Base-by-base conservation (phyloP, 1,140 invertebrate species). In the Drosophila seguyi region DNA sequence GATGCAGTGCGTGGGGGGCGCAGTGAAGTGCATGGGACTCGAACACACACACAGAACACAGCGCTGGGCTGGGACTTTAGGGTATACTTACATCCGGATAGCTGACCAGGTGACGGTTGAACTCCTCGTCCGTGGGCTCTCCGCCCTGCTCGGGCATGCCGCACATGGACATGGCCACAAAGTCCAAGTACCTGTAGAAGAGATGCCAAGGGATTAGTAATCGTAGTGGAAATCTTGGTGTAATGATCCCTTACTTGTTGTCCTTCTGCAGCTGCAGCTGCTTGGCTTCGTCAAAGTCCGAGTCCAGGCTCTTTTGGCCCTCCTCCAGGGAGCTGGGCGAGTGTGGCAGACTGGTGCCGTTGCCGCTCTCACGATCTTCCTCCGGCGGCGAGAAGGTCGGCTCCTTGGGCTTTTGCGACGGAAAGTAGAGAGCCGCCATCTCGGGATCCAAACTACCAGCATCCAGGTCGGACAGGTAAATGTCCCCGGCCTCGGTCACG, bases 301-400 rank as follows among this genome's bases (percentile, higher is more conserved):
- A 97, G 92, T 97, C 96, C 6, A 97, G 83, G 5, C 95, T 95
- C 79, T 96, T 96, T 16, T 94, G 94, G 18, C 96, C 96, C 47
- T 90, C 84, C 85, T 98, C 97, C 77, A 93, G 79, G 58, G 97
- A 98, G 77, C 97, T 97, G 6, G 98, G 98, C 50, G 97, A 99
- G 86, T 99, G 98, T 3, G 98, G 97, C 57, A 99, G 93, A 29
- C 98, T 99, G 11, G 97, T 96, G 7, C 98, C 98, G 91, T 98
- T 98, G 44, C 98, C 98, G 52, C 98, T 99, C 93, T 99, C 98
- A 56, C 96, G 96, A 94, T 99, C 98, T 91, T 98, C 98, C 92
- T 99, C 98, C 1, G 56, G 55, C 95, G 31, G 52, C 6, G 69
- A 45, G 3, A 55, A 55, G 2, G 34, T n/a, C n/a, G n/a, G 36